Conservation (phyloP, 2,888 invertebrate genomes). For the Ephialtes manifestator region DNA sequence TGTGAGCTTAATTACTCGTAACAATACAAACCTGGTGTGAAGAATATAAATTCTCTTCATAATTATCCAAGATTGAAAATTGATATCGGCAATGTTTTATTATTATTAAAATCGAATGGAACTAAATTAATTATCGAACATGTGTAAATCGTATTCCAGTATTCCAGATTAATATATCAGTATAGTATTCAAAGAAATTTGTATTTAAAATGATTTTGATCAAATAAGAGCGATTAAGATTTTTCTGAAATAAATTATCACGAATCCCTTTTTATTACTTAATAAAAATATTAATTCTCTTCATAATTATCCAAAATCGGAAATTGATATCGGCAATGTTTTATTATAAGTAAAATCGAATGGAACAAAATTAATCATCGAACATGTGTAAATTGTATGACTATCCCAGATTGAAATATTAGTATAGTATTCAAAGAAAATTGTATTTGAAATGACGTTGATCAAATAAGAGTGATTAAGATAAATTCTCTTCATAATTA, state of each 20-base stretch:
- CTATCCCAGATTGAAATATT: too few species aligned
- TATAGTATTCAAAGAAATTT: too few species aligned
- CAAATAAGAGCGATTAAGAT: too few species aligned
- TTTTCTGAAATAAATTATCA: too few species aligned
- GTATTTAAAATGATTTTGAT: too few species aligned
- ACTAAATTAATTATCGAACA: not conserved
- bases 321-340: not conserved
- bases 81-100: not conserved
- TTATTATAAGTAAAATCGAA: not conserved
- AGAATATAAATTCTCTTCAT: constrained; percentile 3
- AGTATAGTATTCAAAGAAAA: too few species aligned
- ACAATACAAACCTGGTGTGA: not conserved
- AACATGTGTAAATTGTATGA: too few species aligned
- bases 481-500: not conserved
- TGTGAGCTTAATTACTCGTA: constrained; percentile 36
- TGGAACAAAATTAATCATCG: not conserved
- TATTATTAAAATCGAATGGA: not conserved
- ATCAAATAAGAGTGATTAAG: too few species aligned
- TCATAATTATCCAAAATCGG: not conserved
- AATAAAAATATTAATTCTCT: constrained; percentile 8
- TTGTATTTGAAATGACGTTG: too few species aligned
- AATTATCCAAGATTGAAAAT: not conserved
- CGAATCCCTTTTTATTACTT: too few species aligned
- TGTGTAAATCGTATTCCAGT: too few species aligned
- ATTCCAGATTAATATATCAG: too few species aligned